These are phyloP conservation scores for Myotis brandtii DNA, from an alignment of 2,113 vertebrate genomes.

Conservation along the genomic window DNA sequence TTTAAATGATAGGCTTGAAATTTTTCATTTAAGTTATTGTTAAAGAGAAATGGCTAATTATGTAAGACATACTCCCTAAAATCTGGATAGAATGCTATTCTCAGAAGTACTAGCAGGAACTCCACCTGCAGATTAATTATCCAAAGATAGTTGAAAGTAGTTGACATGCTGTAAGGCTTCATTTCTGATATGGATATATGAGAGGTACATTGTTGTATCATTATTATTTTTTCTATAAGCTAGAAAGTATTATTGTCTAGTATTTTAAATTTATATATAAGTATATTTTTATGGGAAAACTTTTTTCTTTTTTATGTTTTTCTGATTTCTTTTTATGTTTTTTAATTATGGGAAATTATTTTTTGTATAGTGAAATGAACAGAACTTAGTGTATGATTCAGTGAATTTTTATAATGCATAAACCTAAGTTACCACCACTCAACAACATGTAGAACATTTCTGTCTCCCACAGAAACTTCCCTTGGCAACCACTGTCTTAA, in stretches of 20 bases:
- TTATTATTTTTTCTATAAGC: not conserved
- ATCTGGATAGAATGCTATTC: not conserved
- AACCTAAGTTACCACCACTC: not conserved
- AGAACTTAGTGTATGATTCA: not conserved
- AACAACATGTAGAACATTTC: not conserved
- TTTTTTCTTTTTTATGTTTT: not conserved
- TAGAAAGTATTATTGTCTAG: not conserved
- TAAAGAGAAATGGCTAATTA: not conserved
- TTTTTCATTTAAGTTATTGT: not conserved
- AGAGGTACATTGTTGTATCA: not conserved
- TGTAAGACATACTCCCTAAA: not conserved
- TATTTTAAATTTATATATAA: not conserved
- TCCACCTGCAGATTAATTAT: not conserved
- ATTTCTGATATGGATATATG: not conserved
- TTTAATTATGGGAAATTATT: not conserved
- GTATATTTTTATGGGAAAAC: not conserved
- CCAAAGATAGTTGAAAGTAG: not conserved
- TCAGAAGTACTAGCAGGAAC: not conserved
- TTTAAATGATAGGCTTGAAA: slow-evolving; percentile 44
- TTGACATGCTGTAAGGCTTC: not conserved
- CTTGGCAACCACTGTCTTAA: not conserved
- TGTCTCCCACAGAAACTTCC: not conserved
- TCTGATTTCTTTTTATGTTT: not conserved
- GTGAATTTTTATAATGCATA: not conserved
- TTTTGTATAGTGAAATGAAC: not conserved